These are phyloP conservation scores for Trachelus stipa DNA, from an alignment of 2,888 invertebrate genomes.

Conservation along the genomic window DNA sequence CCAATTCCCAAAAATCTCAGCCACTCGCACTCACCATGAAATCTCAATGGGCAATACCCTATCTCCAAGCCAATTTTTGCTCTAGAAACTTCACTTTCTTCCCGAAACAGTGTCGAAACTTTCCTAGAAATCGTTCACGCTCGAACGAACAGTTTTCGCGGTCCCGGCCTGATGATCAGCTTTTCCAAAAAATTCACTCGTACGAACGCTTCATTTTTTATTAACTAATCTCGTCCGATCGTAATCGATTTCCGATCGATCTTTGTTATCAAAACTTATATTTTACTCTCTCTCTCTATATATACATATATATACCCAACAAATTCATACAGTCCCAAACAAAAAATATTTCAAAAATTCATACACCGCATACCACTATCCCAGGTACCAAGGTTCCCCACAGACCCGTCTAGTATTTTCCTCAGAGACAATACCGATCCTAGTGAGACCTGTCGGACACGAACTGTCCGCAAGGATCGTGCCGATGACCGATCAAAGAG, in stretches of 20 bases:
- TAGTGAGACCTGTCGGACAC: not conserved
- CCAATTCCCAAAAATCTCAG: not conserved
- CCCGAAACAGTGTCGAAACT: not conserved
- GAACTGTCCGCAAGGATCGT: conserved; percentile 49
- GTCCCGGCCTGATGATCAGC: not conserved
- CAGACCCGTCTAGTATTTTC: not conserved
- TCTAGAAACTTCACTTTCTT: not conserved
- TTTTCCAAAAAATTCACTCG: not conserved
- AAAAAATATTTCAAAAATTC: no score
- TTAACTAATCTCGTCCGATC: not conserved
- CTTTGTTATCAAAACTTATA: no score
- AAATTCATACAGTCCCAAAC: no score
- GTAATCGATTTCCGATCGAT: not conserved
- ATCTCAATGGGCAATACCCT: not conserved
- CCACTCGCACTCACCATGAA: not conserved
- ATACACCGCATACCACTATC: no score
- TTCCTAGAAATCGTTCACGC: not conserved
- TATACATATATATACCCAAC: no score
- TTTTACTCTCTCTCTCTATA: no score
- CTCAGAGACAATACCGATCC: not conserved
- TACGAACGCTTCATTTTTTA: not conserved
- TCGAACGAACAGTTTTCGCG: not conserved
- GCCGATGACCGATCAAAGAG: conserved; percentile 64
- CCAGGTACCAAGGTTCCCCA: no score
- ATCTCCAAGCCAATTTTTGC: not conserved